Base-by-base conservation (phyloP, 2,113 vertebrate species). In the Fregetta grallaria region DNA sequence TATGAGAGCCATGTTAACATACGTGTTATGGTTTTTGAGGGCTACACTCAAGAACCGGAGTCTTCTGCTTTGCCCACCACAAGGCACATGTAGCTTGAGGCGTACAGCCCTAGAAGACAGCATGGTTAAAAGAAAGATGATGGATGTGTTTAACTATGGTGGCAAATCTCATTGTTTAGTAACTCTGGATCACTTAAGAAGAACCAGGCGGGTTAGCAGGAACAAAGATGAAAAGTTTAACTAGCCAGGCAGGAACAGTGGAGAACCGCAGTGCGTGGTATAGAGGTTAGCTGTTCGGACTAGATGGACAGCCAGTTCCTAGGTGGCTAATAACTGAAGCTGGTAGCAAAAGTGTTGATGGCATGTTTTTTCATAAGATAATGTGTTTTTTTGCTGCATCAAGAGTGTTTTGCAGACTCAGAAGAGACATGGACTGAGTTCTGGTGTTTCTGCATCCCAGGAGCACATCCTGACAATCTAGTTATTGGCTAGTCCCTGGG, bases 261-360 rank as follows among this genome's bases (percentile, higher is more conserved):
- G 59, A 83, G 50, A 70, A 18, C 10, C 0, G 3, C 17, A 55
- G 29, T 0, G 0, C 2, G 0, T 0, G 2, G 13, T 32, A 58
- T 8, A 63, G 36, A 61, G 20, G 6, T 72, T 53, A 70, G 32
- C 25, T 80, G 11, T 77, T 90, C 0, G 2, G 18, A 27, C 9
- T 15, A 86, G 45, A 36, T 11, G 40, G 72, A 67, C 27, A 42
- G 58, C 15, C 18, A 17, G 7, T 49, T 77, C 40, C 6, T 32
- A 25, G 5, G 40, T 59, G 36, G 34, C 36, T 75, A 56, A 49
- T 49, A 23, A 32, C 17, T 50, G 47, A 62, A 63, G 14, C 9
- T 63, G 34, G 29, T 63, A 67, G 32, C 10, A 62, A 52, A 76
- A 49, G 0, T 49, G 10, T n/a, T 26, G 47, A 50, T 59, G 25